Percentiles rank a stretch among this genome's conserved stretches.
Evolutionary conservation across 2,113 vertebrate genomes (phyloP).

Genomic region (Coreoperca whiteheadi): DNA sequence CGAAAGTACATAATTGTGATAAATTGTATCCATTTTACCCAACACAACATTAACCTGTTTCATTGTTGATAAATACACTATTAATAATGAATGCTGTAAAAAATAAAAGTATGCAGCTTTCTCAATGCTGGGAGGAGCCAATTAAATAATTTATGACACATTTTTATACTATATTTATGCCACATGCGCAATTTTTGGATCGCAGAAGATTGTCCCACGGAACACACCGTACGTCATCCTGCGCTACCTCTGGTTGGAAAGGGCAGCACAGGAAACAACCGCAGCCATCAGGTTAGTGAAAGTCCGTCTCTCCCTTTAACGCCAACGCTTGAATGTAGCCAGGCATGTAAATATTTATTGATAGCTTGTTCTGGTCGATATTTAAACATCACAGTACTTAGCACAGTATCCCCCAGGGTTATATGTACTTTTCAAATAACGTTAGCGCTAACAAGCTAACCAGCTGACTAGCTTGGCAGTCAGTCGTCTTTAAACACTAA

Average conservation of each 20-base stretch:
- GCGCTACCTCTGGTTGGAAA: background rate
- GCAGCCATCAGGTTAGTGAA: background rate
- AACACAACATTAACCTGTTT: background rate
- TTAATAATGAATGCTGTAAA: background rate
- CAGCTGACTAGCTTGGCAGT: background rate
- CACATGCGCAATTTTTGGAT: background rate
- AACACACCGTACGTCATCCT: slow-evolving; percentile 33
- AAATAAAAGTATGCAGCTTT: background rate
- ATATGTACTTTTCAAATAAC: background rate
- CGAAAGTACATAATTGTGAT: background rate
- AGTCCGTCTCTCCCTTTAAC: fast-evolving
- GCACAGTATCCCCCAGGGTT: background rate
- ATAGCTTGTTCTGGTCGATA: fast-evolving
- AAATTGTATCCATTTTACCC: background rate
- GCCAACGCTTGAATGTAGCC: background rate
- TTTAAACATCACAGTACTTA: background rate
- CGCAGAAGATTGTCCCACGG: slow-evolving; percentile 47
- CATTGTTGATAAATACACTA: background rate
- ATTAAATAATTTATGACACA: background rate
- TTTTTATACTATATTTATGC: too few relatives aligned
- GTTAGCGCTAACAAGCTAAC: slow-evolving; percentile 20
- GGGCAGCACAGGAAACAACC: background rate
- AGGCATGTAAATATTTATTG: background rate
- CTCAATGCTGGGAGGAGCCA: background rate
- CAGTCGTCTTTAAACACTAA: too few relatives aligned